Evolutionary conservation across 92 coral and sea anemone species (phyloP), one percentile per base, ranked within the genome.

Genomic region (Porites rus): DNA sequence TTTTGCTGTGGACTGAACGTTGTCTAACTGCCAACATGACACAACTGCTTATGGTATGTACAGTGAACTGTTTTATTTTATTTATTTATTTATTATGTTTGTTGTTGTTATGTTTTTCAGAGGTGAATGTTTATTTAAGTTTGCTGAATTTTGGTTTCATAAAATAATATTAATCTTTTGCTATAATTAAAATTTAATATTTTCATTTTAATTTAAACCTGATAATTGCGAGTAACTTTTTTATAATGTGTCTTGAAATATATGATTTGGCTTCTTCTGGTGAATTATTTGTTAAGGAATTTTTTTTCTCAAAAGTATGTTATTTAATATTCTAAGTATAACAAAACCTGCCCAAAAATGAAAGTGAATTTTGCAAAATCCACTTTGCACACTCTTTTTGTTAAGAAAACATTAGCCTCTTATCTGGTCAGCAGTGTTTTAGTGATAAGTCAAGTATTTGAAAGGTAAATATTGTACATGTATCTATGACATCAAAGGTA

Each of bases 21-120:
- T 19, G 72, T 81, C 71, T 70, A 17, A 80, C 66, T 25, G 25
- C 17, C 77, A 31, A 81, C 77, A 19, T 81, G 56, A 28, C 58
- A 31, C 75, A 13, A 81, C 77, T 31, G 60, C 77, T 81, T 22
- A 70, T 8, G 86, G 86, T 81, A 81, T 81, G 86, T 81, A 81
- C 77, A 10, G 53, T 69, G 71, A 56, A 69, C 14, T 80, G 63
- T 20, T 79, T 53, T 25, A 24, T 24, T 69, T 81, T 56, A 28
- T 81, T 81, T 69, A 28, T 28, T 8, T 10, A 51, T 67, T 67
- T 56, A 11, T 77, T 19, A 62, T 69, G 21, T 63, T 56, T 12
- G 21, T 66, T 56, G 66, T 62, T 56, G 66, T 62, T 62, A 51
- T 73, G 43, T 60, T 75, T 3, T 22, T 7, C 65, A 6, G 12